Evolutionary conservation across 2,113 vertebrate species (phyloP), one percentile per base, ranked within the genome.

Genomic region (Apistogramma diplotaenia): DNA sequence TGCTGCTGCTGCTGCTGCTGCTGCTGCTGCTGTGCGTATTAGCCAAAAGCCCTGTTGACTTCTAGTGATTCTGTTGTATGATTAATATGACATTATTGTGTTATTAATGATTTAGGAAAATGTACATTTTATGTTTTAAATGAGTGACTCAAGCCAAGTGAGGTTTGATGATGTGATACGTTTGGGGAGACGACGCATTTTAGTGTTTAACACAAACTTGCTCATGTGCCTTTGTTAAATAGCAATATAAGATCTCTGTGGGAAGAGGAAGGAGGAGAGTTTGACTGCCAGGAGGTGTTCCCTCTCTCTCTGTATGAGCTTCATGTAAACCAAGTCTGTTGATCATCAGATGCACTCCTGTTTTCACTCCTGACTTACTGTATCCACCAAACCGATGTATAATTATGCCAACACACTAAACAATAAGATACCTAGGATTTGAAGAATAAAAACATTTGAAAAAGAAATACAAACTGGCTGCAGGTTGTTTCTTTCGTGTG

Each of bases 391-490:
- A 86, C 55, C 35, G 78, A 90, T 91, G 75, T 83, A 73, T 76
- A 91, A 90, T 81, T 83, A 85, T 82, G 79, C 65, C 77, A 91
- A 81, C 77, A 92, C 5, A 92, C 94, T 93, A 88, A 96, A 78
- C 72, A 93, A 93, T 87, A 91, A 82, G 18, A 90, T 89, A 81
- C 74, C 86, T 88, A 88, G 87, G 57, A 83, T 91, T 84, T 82
- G 58, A 84, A 81, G 76, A 82, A 84, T 70, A 72, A 89, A 93
- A 89, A 93, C 84, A 93, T 85, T 72, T 81, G n/a, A 82, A 78
- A 77, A 79, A 25, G 61, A 81, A 85, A 90, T 55, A 40, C 67
- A 79, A 70, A 29, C 9, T 65, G 25, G 21, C 9, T 80, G 25
- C 62, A 53, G 55, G 29, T 16, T 79, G 13, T 74, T 23, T 15